Base-by-base conservation (phyloP, 2,888 invertebrate species). In the Buathra laborator region DNA sequence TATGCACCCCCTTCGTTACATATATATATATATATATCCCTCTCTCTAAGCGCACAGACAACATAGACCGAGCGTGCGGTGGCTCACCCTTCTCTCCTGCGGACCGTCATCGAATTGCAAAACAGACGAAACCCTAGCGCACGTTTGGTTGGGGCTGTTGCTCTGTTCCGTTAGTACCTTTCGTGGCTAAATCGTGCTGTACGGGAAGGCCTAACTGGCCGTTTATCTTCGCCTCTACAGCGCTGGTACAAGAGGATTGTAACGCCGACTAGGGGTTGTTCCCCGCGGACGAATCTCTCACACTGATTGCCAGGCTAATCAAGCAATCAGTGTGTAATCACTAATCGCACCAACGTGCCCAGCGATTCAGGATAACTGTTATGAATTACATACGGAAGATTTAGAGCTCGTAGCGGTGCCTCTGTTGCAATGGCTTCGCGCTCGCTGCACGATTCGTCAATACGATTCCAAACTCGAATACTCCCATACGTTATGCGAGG, bases 251-350 rank as follows among this genome's bases (percentile, higher is more conserved):
- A 70, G 76, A 70, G 70, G 44, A 81, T 81, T 56, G 53, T 37
- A 70, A 32, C 59, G 70, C 62, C 70, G 43, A 32, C 29, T 24
- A 48, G 12, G 74, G 80, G 67, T 67, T 6, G 19, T 32, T 81
- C 81, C 81, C 81, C 32, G 46, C 64, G 81, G 81, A 71, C 76
- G 70, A 81, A 81, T 81, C 81, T 81, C 81, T 76, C 76, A 81
- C 81, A 70, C 81, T 76, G 81, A 81, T 76, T 81, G 81, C 81
- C 59, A 53, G 76, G 64, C 70, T 81, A 81, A 71, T 71, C 81
- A 71, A 66, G 76, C 81, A 81, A 81, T 81, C 81, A 81, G 76
- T 76, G 81, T 71, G 76, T 81, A 81, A 81, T 81, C 81, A 76
- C 81, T 81, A 81, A 81, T 81, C 81, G 81, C 64, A 64, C 70